Evolutionary conservation across 2,113 vertebrate species (phyloP), one percentile per base, ranked within the genome.

Genomic region (Datnioides undecimradiatus): DNA sequence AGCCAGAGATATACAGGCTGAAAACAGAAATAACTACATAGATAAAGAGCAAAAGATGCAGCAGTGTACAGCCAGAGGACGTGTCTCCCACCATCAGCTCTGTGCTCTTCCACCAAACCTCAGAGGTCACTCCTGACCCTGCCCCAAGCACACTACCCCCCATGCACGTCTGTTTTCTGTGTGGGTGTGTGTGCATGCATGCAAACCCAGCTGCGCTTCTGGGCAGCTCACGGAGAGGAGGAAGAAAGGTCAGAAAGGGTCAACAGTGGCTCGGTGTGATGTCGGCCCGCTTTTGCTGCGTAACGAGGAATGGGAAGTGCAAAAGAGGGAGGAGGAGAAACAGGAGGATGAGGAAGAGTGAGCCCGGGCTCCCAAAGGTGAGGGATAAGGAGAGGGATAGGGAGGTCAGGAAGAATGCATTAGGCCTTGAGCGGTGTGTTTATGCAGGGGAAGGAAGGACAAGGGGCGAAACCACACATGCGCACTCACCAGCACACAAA

Each of bases 51-150:
- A 66, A 75, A 77, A 43, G 8, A 49, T 65, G 65, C 46, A 78
- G 70, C 60, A 57, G 51, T 65, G 52, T 74, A 63, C 14, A 84
- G 85, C 78, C 79, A 83, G 51, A 88, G 84, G 85, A 76, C 31
- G 43, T 74, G 81, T 90, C 76, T 84, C 72, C 76, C 79, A 73
- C 69, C 64, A 92, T 88, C 84, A 92, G 75, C 74, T 77, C 84
- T 84, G 43, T 73, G 59, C 75, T 71, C 73, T 76, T 73, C 66
- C 64, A 88, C 73, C 40, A 33, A 71, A 77, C 31, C 72, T 80
- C 43, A 74, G 79, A 90, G 89, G 86, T 90, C 90, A 87, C 79
- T 87, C 79, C 38, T 83, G 85, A 91, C 87, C 80, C 62, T 79
- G 83, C 88, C 81, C 51, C 59, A 63, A 84, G 90, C 85, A 67